phyloP scores from a whole-genome alignment of 2,113 vertebrate genomes.

The Drymodes brunneopygia region DNA sequence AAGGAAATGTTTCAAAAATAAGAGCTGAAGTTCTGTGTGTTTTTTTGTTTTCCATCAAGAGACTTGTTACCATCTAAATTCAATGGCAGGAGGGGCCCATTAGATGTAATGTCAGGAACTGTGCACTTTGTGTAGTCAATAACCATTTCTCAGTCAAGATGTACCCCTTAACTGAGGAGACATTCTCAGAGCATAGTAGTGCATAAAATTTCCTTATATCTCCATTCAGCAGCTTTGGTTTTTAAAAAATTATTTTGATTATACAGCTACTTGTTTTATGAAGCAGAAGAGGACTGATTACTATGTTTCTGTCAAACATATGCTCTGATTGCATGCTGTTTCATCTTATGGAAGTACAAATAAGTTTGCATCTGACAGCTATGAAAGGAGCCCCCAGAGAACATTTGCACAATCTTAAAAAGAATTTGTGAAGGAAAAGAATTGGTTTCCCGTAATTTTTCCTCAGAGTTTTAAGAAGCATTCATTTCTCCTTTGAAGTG shows the following conservation, averaged over 20 bases:
- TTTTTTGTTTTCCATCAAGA: not conserved
- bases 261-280: not conserved
- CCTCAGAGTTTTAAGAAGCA: not conserved
- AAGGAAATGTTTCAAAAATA: constrained; percentile 22
- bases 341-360: not conserved
- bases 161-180: not conserved
- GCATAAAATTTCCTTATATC: not conserved
- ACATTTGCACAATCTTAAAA: not conserved
- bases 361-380: not conserved
- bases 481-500: not conserved
- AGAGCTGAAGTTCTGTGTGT: not conserved
- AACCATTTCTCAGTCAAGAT: not conserved
- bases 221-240: not conserved
- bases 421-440: not conserved
- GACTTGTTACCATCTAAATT: not conserved
- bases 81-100: not conserved
- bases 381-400: not conserved
- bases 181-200: not conserved
- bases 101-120: not conserved
- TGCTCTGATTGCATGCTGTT: not conserved
- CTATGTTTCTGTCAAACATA: not conserved
- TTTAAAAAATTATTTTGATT: not conserved
- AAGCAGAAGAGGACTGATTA: not conserved
- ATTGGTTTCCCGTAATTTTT: accelerated
- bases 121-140: not conserved